Base-by-base conservation (phyloP, 1,140 invertebrate species). In the Lasioglossum baleicum region DNA sequence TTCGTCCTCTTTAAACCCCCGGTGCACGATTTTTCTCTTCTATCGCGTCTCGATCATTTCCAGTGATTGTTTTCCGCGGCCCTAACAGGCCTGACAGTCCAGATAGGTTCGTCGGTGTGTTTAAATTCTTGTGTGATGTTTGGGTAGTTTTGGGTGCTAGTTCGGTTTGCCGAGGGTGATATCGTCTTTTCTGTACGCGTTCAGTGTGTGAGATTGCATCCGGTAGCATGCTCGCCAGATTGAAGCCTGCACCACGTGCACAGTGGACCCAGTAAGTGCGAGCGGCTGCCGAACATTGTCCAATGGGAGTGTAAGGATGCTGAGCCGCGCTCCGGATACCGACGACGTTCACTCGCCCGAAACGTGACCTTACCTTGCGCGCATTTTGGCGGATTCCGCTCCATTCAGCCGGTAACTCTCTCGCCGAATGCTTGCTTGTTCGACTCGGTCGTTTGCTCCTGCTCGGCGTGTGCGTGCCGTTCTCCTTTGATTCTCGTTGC, bases 301-400 rank as follows among this genome's bases (percentile, higher is more conserved):
- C 83, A 87, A 87, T 88, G 71, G 72, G 78, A 83, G 75, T 85
- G 75, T 81, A 67, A 82, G 77, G 81, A 88, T 87, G 82, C 80
- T 87, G 82, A 60, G 76, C 61, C 84, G 65, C 61, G 78, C 66
- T 70, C 31, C 58, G 82, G 67, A 83, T 75, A 86, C 77, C 69
- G 65, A 74, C 65, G 56, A 80, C 53, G 69, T 83, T 56, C 26
- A 20, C 61, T 40, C 61, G 61, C 61, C 22, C 68, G 35, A 73
- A 80, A 80, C 68, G 79, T 82, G 75, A 87, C 67, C 56, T 87
- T 83, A 81, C 66, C 78, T 53, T 70, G 56, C 67, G 69, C 44
- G 58, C 61, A 71, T 67, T 83, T 74, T 68, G 70, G 20, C 65
- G 42, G 60, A 80, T 35, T 61, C 66, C 2, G 22, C 61, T 69